Percentiles rank a stretch among this genome's conserved stretches.
phyloP scores from a whole-genome alignment of 2,113 vertebrate genomes.

The Phylloscopus whistleri region DNA sequence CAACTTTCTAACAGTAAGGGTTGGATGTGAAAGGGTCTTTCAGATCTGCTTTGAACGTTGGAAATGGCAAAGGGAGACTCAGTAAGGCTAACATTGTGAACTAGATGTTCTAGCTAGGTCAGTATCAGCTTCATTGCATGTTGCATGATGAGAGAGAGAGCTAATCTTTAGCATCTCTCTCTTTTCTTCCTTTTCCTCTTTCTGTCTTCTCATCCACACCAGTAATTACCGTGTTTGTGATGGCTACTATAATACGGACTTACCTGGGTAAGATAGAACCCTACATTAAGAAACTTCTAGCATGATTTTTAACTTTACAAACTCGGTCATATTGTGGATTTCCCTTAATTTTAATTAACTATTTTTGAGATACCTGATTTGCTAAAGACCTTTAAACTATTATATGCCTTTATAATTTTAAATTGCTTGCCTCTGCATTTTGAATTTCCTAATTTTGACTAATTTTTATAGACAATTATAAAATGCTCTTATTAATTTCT shows the following conservation, averaged over 20 bases:
- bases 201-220: conserved; percentile 87
- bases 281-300: conserved; percentile 82
- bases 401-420: conserved; percentile 79
- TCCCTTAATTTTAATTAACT: conserved; percentile 74
- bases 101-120: conserved; percentile 69
- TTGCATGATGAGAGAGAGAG: conserved; percentile 88
- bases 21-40: conserved; percentile 56
- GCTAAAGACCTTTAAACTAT: conserved; percentile 71
- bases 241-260: conserved; percentile 99
- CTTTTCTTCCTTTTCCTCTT: conserved; percentile 84
- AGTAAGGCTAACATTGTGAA: conserved; percentile 57
- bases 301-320: conserved; percentile 78
- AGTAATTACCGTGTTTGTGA: conserved; percentile 99
- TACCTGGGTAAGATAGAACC: conserved; percentile 98
- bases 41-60: conserved; percentile 46
- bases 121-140: conserved; percentile 86
- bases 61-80: conserved; percentile 60
- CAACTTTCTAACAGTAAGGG: conserved; percentile 40
- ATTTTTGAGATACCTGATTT: conserved; percentile 76
- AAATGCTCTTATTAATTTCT: conserved; percentile 86
- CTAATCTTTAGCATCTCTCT: conserved; percentile 92
- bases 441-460: conserved; percentile 79
- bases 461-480: conserved; percentile 78
- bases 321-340: conserved; percentile 78
- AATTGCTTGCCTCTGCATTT: conserved; percentile 79